These are phyloP conservation scores for Sinelater perroti DNA, from an alignment of 2,888 invertebrate genomes.

Conservation along the genomic window DNA sequence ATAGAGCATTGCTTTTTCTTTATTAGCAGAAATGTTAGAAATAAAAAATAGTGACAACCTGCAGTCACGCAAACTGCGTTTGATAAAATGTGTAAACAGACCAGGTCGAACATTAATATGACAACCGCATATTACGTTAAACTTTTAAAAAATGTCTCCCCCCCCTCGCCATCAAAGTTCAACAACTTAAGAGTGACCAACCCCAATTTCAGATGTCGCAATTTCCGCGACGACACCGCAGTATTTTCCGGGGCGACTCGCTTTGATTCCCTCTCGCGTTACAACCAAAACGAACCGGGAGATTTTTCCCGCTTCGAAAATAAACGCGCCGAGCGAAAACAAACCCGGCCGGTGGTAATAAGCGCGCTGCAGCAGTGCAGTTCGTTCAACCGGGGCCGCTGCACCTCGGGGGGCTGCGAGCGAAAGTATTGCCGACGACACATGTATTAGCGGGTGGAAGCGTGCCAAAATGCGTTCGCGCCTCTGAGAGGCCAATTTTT, in stretches of 20 bases:
- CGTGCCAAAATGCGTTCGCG: conserved; percentile 26
- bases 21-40: no score
- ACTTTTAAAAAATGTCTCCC: no score
- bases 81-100: no score
- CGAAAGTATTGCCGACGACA: conserved; percentile 30
- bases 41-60: no score
- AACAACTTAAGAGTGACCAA: not conserved
- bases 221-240: not conserved
- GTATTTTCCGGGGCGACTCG: not conserved
- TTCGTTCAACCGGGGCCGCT: conserved; percentile 6
- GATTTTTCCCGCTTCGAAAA: not conserved
- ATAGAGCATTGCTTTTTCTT: no score
- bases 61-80: no score
- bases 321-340: conserved; percentile 4
- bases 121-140: no score
- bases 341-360: conserved; percentile 9
- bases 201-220: no score
- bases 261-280: not conserved
- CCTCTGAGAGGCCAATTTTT: conserved; percentile 32
- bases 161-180: no score
- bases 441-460: conserved; percentile 21
- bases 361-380: conserved; percentile 6
- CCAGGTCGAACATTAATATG: no score
- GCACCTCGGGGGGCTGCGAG: conserved; percentile 5
- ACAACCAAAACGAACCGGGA: not conserved